phyloP scores from a whole-genome alignment of 2,888 invertebrate species.

The Drosophila lacicola region DNA sequence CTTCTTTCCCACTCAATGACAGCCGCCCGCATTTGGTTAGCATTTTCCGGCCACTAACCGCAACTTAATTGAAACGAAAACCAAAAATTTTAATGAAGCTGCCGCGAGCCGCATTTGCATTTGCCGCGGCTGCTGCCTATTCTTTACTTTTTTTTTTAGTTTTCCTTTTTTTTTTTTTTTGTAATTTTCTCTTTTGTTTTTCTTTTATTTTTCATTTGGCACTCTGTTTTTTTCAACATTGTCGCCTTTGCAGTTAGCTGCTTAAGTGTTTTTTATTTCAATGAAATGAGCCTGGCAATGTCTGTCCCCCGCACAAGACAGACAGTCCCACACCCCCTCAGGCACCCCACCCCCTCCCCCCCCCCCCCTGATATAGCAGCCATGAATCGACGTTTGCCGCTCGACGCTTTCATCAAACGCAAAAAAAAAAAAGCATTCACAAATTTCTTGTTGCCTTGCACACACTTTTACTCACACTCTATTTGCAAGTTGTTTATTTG shows the following conservation, averaged over 20 bases:
- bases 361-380: conserved; percentile 14
- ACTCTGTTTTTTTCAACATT: conserved; percentile 38
- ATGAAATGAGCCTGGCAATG: conserved; percentile 54
- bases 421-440: conserved; percentile 44
- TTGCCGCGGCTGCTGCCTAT: conserved; percentile 27
- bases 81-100: conserved; percentile 74
- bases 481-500: not conserved
- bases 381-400: conserved; percentile 47
- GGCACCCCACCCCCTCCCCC: not conserved
- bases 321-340: conserved; percentile 4
- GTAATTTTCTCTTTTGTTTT: conserved; percentile 3
- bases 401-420: conserved; percentile 61
- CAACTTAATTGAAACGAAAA: conserved; percentile 78
- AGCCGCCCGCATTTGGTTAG: conserved; percentile 58
- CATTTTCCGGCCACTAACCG: conserved; percentile 70
- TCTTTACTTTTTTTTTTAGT: conserved; percentile 6
- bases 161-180: not conserved
- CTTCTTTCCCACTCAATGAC: conserved; percentile 32
- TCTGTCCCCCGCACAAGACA: conserved; percentile 1
- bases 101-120: conserved; percentile 50
- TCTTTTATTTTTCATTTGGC: conserved; percentile 11
- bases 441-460: conserved; percentile 58
- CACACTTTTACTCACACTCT: conserved; percentile 45
- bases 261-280: conserved; percentile 75
- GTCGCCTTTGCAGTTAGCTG: conserved; percentile 44